Evolutionary conservation across 2,113 vertebrate genomes (phyloP), one percentile per base, ranked within the genome.

Genomic region (Ciconia stormi): DNA sequence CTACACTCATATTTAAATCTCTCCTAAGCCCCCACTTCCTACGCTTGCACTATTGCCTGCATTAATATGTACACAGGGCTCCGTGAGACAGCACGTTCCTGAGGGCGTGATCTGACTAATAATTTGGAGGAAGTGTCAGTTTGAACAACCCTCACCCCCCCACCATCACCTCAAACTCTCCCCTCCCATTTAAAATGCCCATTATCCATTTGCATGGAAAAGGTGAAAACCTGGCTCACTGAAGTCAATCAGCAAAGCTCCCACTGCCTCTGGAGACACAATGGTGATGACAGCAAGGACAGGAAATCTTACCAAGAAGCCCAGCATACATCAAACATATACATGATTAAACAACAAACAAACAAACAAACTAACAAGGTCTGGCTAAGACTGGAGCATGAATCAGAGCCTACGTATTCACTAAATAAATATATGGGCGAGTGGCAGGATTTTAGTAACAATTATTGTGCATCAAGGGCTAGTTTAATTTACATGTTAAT

Each of bases 401-500:
- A 93, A 77, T 70, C 53, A 74, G 25, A 87, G 56, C 12, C 66
- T 89, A 42, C 18, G 15, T 66, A 65, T 62, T 85, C 62, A 62
- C 81, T 87, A 80, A 93, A 95, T 74, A 94, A 91, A 94, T 95
- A 80, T 38, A 73, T 13, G 13, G 32, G 70, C 36, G 58, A 58
- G 62, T 53, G 63, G 53, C 11, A 13, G 70, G 50, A 93, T 82
- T 92, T 95, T 70, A 92, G 50, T 84, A 88, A 87, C 87, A 94
- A 89, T 87, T 52, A 87, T 18, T 58, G 82, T 76, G 52, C 76
- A 97, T 95, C 65, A 90, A 94, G 69, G 82, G 73, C 83, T 85
- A 92, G 73, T 95, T 95, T 94, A 96, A 96, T 97, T 97, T 97
- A 92, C 95, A 95, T 95, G 92, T 95, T 97, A 96, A 97, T 97